Base-by-base conservation (phyloP, 2,888 invertebrate species). In the Bellardia bayeri region DNA sequence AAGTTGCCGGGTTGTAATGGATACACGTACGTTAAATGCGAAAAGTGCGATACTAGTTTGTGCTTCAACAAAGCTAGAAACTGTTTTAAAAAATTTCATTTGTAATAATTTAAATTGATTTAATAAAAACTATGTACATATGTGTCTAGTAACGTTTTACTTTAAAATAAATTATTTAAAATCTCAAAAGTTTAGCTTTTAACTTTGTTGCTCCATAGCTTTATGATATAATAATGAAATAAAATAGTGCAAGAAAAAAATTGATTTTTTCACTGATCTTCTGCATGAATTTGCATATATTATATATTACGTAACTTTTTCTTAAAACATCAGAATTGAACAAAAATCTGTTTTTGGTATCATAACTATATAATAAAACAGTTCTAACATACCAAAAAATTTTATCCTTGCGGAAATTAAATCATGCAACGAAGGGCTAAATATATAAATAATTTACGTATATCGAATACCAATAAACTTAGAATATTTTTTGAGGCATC, bases 341-440 rank as follows among this genome's bases (percentile, higher is more conserved):
- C 8, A 3, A 61, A 61, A 61, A 11, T 61, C 13, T 1, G 7
- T 30, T 61, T 61, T 61, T 61, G 61, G 2, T 13, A 33, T 61
- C 30, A 61, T 11, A 61, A 61, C 61, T 61, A 11, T 33, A 30
- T 13, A n/a, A 61, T 30, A 61, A 8, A 61, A 61, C 54, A 54
- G 16, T 4, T 16, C 2, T 54, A 54, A 16, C 54, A 54, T 54
- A 5, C 54, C 54, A 54, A 54, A 54, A 3, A 54, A 16, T 16
- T 16, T 54, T 54, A 16, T 54, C n/a, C 16, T 16, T 16, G 4
- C 14, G n/a, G 54, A 54, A 16, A 54, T 54, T 54, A 54, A 54
- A 16, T 54, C 54, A 54, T 54, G 54, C 54, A 16, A 54, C 54
- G 54, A 54, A 54, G 54, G 54, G 54, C n/a, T 16, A 54, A 54